Base-by-base conservation (phyloP, 2,888 invertebrate genomes). In the Apamea epomidion region DNA sequence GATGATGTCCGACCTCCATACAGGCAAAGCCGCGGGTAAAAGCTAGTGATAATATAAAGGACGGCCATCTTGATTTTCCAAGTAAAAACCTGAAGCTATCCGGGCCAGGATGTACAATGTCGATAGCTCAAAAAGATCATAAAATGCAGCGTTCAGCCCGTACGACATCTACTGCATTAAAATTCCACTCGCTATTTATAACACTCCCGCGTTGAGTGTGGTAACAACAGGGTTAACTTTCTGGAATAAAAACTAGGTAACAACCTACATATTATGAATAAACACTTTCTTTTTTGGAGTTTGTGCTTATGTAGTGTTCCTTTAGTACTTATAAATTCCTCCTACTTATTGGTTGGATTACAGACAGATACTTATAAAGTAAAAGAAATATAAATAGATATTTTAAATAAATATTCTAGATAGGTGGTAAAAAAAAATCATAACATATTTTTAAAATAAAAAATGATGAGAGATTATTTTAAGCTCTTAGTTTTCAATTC, bases 121-220 rank as follows among this genome's bases (percentile, higher is more conserved):
- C 16, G 18, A 67, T 64, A 32, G 58, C 25, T 64, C 10, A 58
- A 48, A 48, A 48, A 70, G 7, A 12, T 2, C 2, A 42, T 70
- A 68, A 81, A 80, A 68, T 60, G 68, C 67, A 81, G n/a, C 3
- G 42, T 8, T 51, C 32, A 37, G 21, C 37, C 60, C 5, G 32
- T 70, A n/a, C 42, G 42, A 32, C 51, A 62, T 32, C 6, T 45
- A 42, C 5, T 29, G 42, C 62, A 54, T 81, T 81, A n/a, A 21
- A 68, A 69, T 75, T 82, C 45, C 21, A 54, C 16, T 45, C 21
- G 32, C 16, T 51, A 29, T 68, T 60, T 81, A 32, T 32, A 69
- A 14, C 18, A 25, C 42, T n/a, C 29, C 29, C 21, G 8, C 3
- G 21, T 32, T n/a, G 80, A 64, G 21, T 45, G 14, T 42, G 32